Conservation (phyloP, 2,113 vertebrate genomes). For the Andinoacara biseriatus region DNA sequence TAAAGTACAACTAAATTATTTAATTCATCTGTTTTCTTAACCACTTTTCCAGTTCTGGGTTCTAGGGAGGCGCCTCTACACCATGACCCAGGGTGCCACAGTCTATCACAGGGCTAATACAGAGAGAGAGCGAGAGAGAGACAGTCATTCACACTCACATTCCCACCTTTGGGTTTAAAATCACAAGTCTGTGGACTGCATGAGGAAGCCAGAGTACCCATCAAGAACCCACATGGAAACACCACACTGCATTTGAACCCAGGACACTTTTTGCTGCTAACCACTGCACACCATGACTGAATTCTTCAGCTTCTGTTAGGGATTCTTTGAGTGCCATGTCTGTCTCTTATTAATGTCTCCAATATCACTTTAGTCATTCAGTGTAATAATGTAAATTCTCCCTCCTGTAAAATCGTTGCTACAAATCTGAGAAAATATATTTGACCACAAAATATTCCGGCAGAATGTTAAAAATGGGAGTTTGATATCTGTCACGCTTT, state of each 20-base stretch:
- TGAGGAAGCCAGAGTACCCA: not conserved
- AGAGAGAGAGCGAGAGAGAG: not conserved
- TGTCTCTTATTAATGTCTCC: not conserved
- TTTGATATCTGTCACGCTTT: not conserved
- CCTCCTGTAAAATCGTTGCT: not conserved
- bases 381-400: too few relatives aligned
- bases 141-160: not conserved
- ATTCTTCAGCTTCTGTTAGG: not conserved
- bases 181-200: not conserved
- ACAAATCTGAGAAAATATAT: not conserved
- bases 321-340: not conserved
- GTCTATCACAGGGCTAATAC: not conserved
- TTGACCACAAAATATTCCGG: not conserved
- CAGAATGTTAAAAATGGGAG: not conserved
- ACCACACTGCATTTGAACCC: too few relatives aligned
- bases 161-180: not conserved
- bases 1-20: not conserved
- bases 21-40: not conserved
- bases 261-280: not conserved
- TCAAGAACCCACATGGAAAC: not conserved
- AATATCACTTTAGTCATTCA: not conserved
- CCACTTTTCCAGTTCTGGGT: not conserved
- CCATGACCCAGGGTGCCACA: not conserved
- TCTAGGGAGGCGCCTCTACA: too few relatives aligned
- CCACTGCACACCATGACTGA: not conserved